Evolutionary conservation across 2,797 vertebrate genomes (phyloP).

Genomic region (Crenichthys baileyi): DNA sequence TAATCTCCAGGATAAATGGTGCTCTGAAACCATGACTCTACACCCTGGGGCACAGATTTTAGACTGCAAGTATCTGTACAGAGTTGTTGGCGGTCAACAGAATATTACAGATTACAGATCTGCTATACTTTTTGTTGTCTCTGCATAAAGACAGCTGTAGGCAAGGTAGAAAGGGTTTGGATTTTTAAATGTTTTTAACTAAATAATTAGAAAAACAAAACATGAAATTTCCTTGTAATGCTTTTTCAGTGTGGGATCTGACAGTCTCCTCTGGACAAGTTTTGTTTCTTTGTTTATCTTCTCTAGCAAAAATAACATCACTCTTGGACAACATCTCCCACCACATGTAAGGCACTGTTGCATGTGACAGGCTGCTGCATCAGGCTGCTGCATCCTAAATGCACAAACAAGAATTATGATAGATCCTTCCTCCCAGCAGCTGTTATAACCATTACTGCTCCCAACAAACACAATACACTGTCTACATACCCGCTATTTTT

Average conservation of each 20-base stretch:
- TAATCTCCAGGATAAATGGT: conserved; percentile 65
- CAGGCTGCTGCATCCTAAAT: not conserved
- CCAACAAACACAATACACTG: not conserved
- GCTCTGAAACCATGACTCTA: conserved; percentile 33
- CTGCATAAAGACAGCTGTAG: conserved; percentile 12
- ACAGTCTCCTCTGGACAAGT: no score
- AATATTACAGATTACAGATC: conserved; percentile 11
- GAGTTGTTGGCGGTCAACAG: conserved; percentile 13
- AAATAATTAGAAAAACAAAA: not conserved
- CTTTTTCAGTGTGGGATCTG: not conserved
- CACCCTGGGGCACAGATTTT: conserved; percentile 32
- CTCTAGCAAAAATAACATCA: no score
- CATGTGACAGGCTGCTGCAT: not conserved
- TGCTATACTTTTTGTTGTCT: not conserved
- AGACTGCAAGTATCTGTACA: conserved; percentile 13
- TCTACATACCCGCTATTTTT: not conserved
- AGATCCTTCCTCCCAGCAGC: not conserved
- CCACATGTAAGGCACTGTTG: not conserved
- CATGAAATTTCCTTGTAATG: not conserved
- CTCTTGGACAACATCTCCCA: not conserved
- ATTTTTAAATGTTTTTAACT: not conserved
- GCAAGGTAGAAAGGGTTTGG: not conserved
- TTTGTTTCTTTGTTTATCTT: no score
- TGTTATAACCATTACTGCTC: not conserved
- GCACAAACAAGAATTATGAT: not conserved